phyloP scores from a whole-genome alignment of 2,888 invertebrate genomes.

The Anorthoa munda region DNA sequence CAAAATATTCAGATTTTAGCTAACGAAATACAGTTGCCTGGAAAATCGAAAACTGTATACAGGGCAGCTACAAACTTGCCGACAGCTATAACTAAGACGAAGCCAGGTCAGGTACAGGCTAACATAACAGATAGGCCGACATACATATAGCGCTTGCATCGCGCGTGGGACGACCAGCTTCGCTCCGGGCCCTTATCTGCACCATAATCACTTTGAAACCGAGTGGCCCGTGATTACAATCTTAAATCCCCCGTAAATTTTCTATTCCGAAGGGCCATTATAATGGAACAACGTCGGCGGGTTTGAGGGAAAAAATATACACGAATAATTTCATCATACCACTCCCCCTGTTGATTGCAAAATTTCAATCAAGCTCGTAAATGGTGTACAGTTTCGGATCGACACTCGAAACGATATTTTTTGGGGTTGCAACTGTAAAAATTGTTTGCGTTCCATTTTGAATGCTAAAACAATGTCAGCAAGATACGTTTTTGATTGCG shows the following conservation, averaged over 20 bases:
- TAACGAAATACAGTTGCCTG: slow-evolving; percentile 4
- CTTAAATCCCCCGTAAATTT: slow-evolving; percentile 90
- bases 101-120: slow-evolving; percentile 65
- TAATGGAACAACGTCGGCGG: slow-evolving; percentile 85
- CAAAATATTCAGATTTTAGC: slow-evolving; percentile 8
- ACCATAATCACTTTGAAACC: slow-evolving; percentile 90
- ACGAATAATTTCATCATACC: slow-evolving; percentile 89
- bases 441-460: slow-evolving; percentile 62
- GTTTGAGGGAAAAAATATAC: slow-evolving; percentile 88
- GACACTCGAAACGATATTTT: slow-evolving; percentile 88
- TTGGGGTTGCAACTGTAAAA: slow-evolving; percentile 82
- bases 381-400: slow-evolving; percentile 89
- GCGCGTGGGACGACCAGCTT: slow-evolving; percentile 85
- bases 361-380: slow-evolving; percentile 91
- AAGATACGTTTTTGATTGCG: slow-evolving; percentile 60
- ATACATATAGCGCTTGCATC: slow-evolving; percentile 69
- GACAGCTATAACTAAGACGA: slow-evolving; percentile 66
- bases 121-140: slow-evolving; percentile 71
- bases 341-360: slow-evolving; percentile 90
- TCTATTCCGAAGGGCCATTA: slow-evolving; percentile 86
- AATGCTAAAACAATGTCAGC: slow-evolving; percentile 61
- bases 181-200: slow-evolving; percentile 85
- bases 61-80: slow-evolving; percentile 62
- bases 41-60: slow-evolving; percentile 19
- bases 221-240: slow-evolving; percentile 88